These are phyloP conservation scores for Cremastinae sp. DNA, from an alignment of 2,888 invertebrate genomes.

Conservation along the genomic window DNA sequence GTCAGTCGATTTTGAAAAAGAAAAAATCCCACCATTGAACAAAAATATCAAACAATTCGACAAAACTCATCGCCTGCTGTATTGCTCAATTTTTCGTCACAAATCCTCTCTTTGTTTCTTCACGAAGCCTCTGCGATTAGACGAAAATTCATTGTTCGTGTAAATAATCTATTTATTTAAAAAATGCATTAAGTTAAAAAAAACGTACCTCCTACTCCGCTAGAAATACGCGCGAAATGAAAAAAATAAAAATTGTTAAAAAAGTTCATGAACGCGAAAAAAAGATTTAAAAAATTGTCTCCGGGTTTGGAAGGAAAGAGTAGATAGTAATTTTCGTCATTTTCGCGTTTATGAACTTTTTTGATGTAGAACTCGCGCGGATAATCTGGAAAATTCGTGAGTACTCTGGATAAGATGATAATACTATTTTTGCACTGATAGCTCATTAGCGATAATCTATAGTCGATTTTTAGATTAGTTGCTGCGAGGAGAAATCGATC, in stretches of 20 bases:
- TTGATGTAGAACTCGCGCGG: not conserved
- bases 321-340: not conserved
- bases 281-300: not conserved
- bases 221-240: conserved; percentile 21
- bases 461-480: not conserved
- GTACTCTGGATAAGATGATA: conserved; percentile 72
- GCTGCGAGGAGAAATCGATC: too few relatives aligned
- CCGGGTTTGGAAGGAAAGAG: not conserved
- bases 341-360: conserved; percentile 17
- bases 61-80: conserved; percentile 21
- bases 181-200: conserved; percentile 15
- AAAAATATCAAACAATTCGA: conserved; percentile 18
- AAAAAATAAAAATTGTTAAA: conserved; percentile 1
- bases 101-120: not conserved
- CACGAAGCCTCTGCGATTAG: conserved; percentile 25
- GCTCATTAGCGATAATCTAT: conserved; percentile 66
- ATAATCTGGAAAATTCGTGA: conserved; percentile 69
- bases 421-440: conserved; percentile 78
- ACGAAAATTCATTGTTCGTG: conserved; percentile 33
- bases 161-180: conserved; percentile 19
- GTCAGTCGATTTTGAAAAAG: conserved; percentile 75
- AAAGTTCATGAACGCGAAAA: conserved; percentile 13
- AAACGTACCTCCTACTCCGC: conserved; percentile 37
- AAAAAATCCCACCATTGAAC: conserved; percentile 10
- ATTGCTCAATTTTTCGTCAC: conserved; percentile 39